A percentile compares a stretch with the other conserved stretches of the same genome.
Evolutionary conservation across 2,888 invertebrate species (phyloP).

Genomic region (Phalera bucephala): DNA sequence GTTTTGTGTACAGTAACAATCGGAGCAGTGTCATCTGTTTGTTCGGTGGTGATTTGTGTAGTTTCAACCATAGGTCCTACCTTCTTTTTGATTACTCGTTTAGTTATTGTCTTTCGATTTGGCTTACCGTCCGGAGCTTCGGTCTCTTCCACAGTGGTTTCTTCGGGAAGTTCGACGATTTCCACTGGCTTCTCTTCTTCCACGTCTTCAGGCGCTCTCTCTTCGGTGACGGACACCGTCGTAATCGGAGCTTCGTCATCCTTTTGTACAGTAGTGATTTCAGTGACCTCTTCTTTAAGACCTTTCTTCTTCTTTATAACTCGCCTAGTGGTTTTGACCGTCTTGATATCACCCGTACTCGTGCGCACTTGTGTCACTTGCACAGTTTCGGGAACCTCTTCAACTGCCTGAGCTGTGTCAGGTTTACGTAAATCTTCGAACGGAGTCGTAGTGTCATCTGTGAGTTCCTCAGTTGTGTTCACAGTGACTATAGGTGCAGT

Average conservation of each 20-base stretch:
- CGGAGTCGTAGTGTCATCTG: constrained; percentile 18
- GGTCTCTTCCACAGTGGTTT: constrained; percentile 31
- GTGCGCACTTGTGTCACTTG: constrained; percentile 30
- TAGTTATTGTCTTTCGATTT: constrained; percentile 37
- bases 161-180: constrained; percentile 46
- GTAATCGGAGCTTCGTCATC: constrained; percentile 24
- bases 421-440: constrained; percentile 16
- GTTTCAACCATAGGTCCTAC: constrained; percentile 17
- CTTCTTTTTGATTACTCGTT: constrained; percentile 19
- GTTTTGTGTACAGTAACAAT: constrained; percentile 11
- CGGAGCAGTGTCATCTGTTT: constrained; percentile 14
- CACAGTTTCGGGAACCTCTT: constrained; percentile 27
- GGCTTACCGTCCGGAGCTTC: constrained; percentile 48
- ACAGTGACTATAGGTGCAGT: constrained; percentile 19
- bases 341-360: constrained; percentile 17
- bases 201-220: constrained; percentile 29
- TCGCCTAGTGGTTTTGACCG: constrained; percentile 28
- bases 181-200: constrained; percentile 62
- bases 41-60: constrained; percentile 17
- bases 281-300: constrained; percentile 34
- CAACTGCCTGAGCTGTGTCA: constrained; percentile 14
- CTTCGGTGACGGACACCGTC: neutral
- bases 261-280: constrained; percentile 14
- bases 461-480: constrained; percentile 19
- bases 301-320: constrained; percentile 34